Evolutionary conservation across 2,888 invertebrate species (phyloP), one percentile per base, ranked within the genome.

Genomic region (Ophion ventricosus): DNA sequence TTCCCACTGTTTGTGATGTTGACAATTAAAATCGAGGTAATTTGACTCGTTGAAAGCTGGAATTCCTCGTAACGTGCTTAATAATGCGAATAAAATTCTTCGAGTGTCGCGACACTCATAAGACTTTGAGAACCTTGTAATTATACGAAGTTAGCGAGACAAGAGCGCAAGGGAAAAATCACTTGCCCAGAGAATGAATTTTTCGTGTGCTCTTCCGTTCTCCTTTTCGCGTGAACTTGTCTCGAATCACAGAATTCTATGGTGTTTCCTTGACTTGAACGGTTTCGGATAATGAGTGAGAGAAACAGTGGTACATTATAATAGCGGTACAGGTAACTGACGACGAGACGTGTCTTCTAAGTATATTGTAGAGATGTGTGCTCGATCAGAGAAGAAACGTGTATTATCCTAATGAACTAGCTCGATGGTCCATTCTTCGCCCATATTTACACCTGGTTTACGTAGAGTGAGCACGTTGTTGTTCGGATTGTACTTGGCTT

Each of bases 401-500:
- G 20, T 66, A 57, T 66, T 40, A 74, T 11, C 72, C 61, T 73
- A 92, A 88, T 89, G 93, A 87, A 94, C 93, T 67, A 96, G 95
- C 54, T 94, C 94, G 85, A 98, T 96, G 79, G 95, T 95, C 96
- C 97, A 99, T 88, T 97, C 96, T 85, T 96, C 95, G 40, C 96
- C 95, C 95, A 99, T 96, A 90, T 95, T 96, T 72, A 98, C 96
- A 35, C 95, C 97, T 0, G 99, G 99, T 90, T 98, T 98, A 87
- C 98, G 95, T 20, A 99, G 95, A 0, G 96, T 96, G 17, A 98
- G 93, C 0, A 96, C 95, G 73, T 95, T 95, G 82, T 95, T 95
- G 20, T 96, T 95, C 29, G 94, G 94, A 92, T 96, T 96, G 87
- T 96, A 95, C 1, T 95, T 95, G 88, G 96, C 95, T 90, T 97